Evolutionary conservation across 2,888 invertebrate species (phyloP).

Genomic region (Drosophila atripex): DNA sequence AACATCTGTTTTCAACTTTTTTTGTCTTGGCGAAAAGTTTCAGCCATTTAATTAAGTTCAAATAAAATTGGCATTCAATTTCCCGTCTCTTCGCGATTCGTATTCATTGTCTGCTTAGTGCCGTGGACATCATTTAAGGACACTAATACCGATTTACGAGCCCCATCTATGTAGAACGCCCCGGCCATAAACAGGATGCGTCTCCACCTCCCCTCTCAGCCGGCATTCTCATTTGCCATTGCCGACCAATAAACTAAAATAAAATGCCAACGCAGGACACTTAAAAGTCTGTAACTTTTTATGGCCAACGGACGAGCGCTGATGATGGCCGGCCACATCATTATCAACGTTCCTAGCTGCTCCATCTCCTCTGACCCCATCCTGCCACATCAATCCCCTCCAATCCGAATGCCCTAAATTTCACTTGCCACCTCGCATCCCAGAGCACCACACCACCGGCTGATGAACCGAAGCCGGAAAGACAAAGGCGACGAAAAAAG

Average conservation of each 20-base stretch:
- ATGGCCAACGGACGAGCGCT: conserved; percentile 42
- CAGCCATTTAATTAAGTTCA: conserved; percentile 48
- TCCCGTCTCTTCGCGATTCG: conserved; percentile 27
- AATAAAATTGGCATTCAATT: conserved; percentile 49
- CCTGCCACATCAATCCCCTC: conserved; percentile 2
- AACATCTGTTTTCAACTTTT: conserved; percentile 19
- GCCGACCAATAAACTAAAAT: conserved; percentile 60
- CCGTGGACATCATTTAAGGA: conserved; percentile 48
- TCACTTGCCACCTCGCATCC: conserved; percentile 2
- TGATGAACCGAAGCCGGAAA: conserved; percentile 61
- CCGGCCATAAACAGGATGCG: conserved; percentile 42
- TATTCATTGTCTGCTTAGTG: conserved; percentile 39
- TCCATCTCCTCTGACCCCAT: neutral
- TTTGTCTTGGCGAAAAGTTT: conserved; percentile 23
- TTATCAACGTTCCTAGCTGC: conserved; percentile 45
- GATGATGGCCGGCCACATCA: conserved; percentile 64
- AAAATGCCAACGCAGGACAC: conserved; percentile 50
- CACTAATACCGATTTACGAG: conserved; percentile 61
- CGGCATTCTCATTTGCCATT: conserved; percentile 33
- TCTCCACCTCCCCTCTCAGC: conserved; percentile 13
- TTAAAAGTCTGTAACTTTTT: conserved; percentile 56
- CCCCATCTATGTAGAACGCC: conserved; percentile 46
- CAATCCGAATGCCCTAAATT: conserved; percentile 7
- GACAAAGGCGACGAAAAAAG: conserved; percentile 49
- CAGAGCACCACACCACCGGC: conserved; percentile 22